Base-by-base conservation (phyloP, 2,888 invertebrate genomes). In the Heliconius sara region DNA sequence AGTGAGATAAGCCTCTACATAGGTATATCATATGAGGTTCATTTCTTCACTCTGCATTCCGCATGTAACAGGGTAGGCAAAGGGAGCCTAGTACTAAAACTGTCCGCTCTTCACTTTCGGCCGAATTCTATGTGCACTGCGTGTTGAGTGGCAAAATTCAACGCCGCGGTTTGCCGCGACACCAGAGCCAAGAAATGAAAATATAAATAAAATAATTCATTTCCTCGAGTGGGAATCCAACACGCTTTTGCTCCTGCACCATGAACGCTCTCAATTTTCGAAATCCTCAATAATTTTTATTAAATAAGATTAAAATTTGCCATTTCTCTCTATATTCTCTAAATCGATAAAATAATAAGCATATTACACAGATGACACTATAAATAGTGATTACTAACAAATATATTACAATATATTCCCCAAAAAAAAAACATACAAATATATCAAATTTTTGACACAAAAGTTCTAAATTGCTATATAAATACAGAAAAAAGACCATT, bases 401-500 rank as follows among this genome's bases (percentile, higher is more conserved):
- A 13, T 30, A 22, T 57, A 57, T 22, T 27, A 52, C n/a, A 43
- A 43, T 39, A 60, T 34, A 34, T 34, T 73, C n/a, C n/a, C 9
- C 30, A 34, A n/a, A 19, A 43, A 12, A 34, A 60, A 73, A 60
- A 72, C 1, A 57, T n/a, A 60, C 39, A n/a, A 70, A 70, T 16
- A 25, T 70, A 70, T n/a, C 16, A 25, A 43, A 10, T 0, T 13
- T 63, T 13, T 25, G 13, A 7, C 13, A 13, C 1, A 16, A 70
- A 13, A 70, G 43, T 68, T 43, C 70, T 70, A 47, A 43, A 70
- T 70, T 70, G 47, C 43, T 47, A 70, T 27, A 25, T 70, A 25
- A 70, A 43, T 70, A 70, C 1, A 43, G n/a, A 60, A 73, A 60
- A 73, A 72, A 22, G 27, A n/a, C 57, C 34, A 34, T 60, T 63